phyloP scores from a whole-genome alignment of 2,113 vertebrate species.

The Pardalotus punctatus region DNA sequence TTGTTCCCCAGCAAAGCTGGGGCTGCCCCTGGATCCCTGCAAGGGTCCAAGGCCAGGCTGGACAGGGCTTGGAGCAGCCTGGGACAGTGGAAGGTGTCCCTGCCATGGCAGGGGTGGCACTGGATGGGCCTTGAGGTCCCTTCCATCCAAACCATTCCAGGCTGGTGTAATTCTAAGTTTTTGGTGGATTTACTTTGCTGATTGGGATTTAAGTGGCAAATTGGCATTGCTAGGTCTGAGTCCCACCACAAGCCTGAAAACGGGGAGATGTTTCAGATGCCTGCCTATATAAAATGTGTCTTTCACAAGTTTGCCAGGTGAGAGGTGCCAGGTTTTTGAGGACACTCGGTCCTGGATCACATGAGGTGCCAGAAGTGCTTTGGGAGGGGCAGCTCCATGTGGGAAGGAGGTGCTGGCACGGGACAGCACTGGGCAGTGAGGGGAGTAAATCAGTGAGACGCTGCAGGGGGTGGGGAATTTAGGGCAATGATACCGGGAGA shows the following conservation, averaged over 20 bases:
- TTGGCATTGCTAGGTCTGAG: background rate
- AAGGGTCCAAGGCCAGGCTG: background rate
- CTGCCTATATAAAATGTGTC: accelerated
- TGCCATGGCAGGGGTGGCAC: background rate
- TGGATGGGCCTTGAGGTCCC: background rate
- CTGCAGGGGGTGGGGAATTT: too few relatives aligned
- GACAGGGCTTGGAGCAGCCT: background rate
- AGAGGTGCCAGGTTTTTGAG: background rate
- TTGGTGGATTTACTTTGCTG: background rate
- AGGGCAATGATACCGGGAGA: too few relatives aligned
- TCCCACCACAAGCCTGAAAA: background rate
- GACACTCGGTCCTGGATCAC: background rate
- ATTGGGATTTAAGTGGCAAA: background rate
- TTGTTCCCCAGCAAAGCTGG: background rate
- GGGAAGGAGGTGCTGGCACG: background rate
- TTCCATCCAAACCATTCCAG: background rate
- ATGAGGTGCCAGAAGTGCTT: background rate
- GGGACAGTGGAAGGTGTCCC: background rate
- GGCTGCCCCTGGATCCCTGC: background rate
- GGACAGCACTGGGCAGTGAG: background rate
- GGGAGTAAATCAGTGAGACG: background rate
- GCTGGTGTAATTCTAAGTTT: background rate
- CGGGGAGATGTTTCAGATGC: accelerated
- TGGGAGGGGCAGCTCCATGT: background rate
- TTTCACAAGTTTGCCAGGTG: background rate